phyloP scores from a whole-genome alignment of 2,888 invertebrate species.

The Nemotelus pantherinus region DNA sequence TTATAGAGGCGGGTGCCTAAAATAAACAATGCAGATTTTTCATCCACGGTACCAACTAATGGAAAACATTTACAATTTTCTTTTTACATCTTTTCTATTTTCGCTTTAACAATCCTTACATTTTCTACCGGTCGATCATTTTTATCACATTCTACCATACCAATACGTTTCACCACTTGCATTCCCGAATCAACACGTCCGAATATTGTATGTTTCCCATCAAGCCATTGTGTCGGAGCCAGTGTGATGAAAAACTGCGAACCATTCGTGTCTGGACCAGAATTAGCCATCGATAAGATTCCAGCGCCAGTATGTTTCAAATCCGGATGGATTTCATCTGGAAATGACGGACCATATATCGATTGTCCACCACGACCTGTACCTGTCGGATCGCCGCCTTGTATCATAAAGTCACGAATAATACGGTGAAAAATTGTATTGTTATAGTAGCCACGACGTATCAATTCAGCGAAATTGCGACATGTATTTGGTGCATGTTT shows the following conservation, averaged over 20 bases:
- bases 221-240: conserved; percentile 97
- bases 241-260: conserved; percentile 98
- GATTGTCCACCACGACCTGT: conserved; percentile 96
- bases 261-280: conserved; percentile 95
- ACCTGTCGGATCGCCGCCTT: conserved; percentile 97
- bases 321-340: conserved; percentile 94
- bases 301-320: conserved; percentile 95
- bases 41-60: not conserved
- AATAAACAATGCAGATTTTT: too few species aligned
- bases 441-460: conserved; percentile 94
- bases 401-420: conserved; percentile 92
- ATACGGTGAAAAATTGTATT: conserved; percentile 96
- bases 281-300: conserved; percentile 97
- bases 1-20: too few species aligned
- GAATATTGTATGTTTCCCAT: conserved; percentile 97
- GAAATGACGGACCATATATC: conserved; percentile 94
- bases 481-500: conserved; percentile 98
- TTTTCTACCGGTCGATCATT: conserved; percentile 91
- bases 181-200: conserved; percentile 89
- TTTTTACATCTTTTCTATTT: conserved; percentile 59
- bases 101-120: conserved; percentile 77
- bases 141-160: conserved; percentile 92
- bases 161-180: conserved; percentile 90
- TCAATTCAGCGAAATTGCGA: conserved; percentile 94
- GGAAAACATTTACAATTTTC: not conserved